Evolutionary conservation across 2,797 vertebrate genomes (phyloP).

Genomic region (Gila robusta): DNA sequence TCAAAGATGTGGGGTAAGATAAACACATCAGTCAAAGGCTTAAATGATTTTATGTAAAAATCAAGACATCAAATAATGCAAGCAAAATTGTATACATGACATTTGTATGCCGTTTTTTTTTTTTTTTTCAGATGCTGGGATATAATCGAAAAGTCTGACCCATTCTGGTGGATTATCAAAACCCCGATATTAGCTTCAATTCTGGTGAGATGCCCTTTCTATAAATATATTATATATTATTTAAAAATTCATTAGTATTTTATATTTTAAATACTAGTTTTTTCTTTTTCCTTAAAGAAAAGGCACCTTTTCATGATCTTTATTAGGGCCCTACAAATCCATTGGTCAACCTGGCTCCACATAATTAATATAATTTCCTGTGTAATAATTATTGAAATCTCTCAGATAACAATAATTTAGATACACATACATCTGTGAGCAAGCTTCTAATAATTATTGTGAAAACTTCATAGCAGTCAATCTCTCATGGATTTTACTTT

Average conservation of each 20-base stretch:
- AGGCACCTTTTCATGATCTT: neutral
- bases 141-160: slow-evolving; percentile 82
- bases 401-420: neutral
- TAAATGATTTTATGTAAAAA: slow-evolving; percentile 6
- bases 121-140: slow-evolving; percentile 89
- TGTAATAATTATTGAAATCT: neutral
- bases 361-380: neutral
- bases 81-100: slow-evolving; percentile 26
- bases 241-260: neutral
- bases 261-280: neutral
- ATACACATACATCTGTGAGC: neutral
- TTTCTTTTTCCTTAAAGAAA: neutral
- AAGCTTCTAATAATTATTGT: neutral
- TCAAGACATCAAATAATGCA: neutral
- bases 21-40: slow-evolving; percentile 2
- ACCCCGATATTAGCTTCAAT: slow-evolving; percentile 92
- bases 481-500: neutral
- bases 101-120: slow-evolving; percentile 48
- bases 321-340: neutral
- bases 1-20: slow-evolving; percentile 81
- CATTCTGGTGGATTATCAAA: slow-evolving; percentile 97
- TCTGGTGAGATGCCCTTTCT: slow-evolving; percentile 81
- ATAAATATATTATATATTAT: neutral
- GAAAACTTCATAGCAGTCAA: neutral
- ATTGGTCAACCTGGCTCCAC: neutral